Conservation (phyloP, 1,140 invertebrate species). For the Drosophila ogumai region DNA sequence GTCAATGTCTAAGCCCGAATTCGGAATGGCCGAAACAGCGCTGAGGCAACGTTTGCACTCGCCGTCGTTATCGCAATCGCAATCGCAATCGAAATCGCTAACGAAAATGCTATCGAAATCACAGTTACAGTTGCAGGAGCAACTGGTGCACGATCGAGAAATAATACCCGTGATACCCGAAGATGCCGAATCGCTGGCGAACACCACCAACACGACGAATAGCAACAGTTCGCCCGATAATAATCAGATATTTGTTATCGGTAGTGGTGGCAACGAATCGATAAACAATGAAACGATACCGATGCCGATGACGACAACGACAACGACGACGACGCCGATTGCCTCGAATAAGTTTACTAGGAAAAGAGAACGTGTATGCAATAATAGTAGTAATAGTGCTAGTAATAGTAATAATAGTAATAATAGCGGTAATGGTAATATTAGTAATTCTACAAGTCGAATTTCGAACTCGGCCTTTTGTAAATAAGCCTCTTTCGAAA, state of each 20-base stretch:
- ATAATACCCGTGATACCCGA: conserved; percentile 63
- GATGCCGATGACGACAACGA: conserved; percentile 15
- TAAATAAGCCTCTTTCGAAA: conserved; percentile 81
- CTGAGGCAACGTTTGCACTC: conserved; percentile 58
- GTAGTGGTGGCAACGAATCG: conserved; percentile 23
- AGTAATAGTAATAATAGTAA: conserved; percentile 64
- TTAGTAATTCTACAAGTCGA: conserved; percentile 81
- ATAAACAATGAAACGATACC: conserved; percentile 11
- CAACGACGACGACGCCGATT: conserved; percentile 29
- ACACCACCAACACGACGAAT: conserved; percentile 41
- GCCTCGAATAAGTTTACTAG: conserved; percentile 81
- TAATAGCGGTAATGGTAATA: conserved; percentile 73
- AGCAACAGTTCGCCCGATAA: conserved; percentile 51
- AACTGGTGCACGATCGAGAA: conserved; percentile 22
- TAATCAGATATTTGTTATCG: conserved; percentile 20
- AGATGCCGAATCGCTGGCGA: conserved; percentile 55
- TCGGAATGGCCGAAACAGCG: conserved; percentile 52
- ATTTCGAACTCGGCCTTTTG: conserved; percentile 83
- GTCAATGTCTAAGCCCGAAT: conserved; percentile 51
- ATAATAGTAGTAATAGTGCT: conserved; percentile 82
- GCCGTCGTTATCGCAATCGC: conserved; percentile 42
- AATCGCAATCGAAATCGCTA: conserved; percentile 12
- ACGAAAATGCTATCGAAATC: conserved; percentile 25
- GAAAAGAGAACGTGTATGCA: conserved; percentile 84
- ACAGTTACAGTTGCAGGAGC: conserved; percentile 16